Base-by-base conservation (phyloP, 2,797 vertebrate genomes). In the Hoplostethus mediterraneus region DNA sequence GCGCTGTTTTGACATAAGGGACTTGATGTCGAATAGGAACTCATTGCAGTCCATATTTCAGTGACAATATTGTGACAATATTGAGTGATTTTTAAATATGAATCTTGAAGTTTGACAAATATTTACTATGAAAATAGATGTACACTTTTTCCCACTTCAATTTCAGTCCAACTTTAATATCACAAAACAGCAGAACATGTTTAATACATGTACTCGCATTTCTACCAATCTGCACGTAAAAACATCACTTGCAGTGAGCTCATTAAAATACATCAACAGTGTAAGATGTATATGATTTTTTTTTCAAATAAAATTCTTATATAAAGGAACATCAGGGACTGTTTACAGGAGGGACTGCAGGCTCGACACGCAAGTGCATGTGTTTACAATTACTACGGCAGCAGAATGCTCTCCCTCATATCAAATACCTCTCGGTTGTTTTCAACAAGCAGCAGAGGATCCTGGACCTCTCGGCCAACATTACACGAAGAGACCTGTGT, bases 311-410 rank as follows among this genome's bases (percentile, higher is more conserved):
- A 52, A 25, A 11, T 38, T 64, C 17, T 42, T 30, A 25, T 17
- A 51, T 54, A 44, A 68, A 63, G 47, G 38, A 59, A 45, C 38
- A 71, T 48, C 21, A 64, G 28, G 51, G 48, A 64, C n/a, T 33
- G 33, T 48, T 71, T 53, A 59, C 17, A 77, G 11, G 3, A 73
- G 21, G 5, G 14, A n/a, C 44, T 60, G 28, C 36, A 25, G 33
- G 10, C 55, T 16, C 53, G 21, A 52, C 57, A 9, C 25, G 60
- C 66, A 67, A 44, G 61, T 6, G 25, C 73, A 70, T 12, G 4
- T 69, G 65, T 73, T 76, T 48, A 44, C 51, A 73, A 62, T 80
- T 70, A 60, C 56, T 6, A 12, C 12, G 11, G n/a, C 30, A 69
- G 54, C 17, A 47, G 47, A 51, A 60, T 57, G 11, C 49, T n/a